These are phyloP conservation scores for Andricus grossulariae DNA, from an alignment of 1,140 invertebrate species.

Conservation along the genomic window DNA sequence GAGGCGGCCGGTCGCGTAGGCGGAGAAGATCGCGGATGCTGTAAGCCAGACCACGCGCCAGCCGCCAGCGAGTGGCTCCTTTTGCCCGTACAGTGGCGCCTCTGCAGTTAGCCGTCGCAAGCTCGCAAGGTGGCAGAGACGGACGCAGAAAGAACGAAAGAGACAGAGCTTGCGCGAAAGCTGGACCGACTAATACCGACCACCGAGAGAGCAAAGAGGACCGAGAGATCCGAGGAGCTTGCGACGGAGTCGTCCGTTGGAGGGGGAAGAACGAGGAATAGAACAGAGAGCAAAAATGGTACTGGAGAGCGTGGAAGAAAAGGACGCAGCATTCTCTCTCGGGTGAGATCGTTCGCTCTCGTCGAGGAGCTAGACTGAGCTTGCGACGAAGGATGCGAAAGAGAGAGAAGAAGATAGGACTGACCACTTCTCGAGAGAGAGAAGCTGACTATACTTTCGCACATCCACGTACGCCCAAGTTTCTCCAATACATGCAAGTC, in stretches of 20 bases:
- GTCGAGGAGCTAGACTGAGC: conserved; percentile 48
- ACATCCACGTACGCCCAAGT: conserved; percentile 41
- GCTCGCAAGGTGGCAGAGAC: conserved; percentile 51
- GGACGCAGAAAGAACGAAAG: conserved; percentile 13
- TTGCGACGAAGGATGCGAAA: conserved; percentile 46
- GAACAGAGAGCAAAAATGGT: conserved; percentile 39
- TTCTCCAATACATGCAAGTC: conserved; percentile 17
- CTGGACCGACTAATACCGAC: background rate
- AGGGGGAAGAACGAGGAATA: conserved; percentile 36
- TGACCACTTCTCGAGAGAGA: conserved; percentile 45
- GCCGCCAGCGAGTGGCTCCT: conserved; percentile 62
- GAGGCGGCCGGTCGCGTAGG: conserved; percentile 70
- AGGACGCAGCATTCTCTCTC: conserved; percentile 29
- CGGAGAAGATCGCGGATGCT: conserved; percentile 74
- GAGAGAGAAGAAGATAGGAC: conserved; percentile 50
- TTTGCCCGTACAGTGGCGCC: conserved; percentile 72
- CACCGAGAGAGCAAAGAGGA: background rate
- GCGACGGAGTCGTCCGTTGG: conserved; percentile 36
- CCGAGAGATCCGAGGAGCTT: conserved; percentile 32
- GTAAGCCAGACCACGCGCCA: conserved; percentile 69
- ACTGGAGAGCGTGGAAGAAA: conserved; percentile 38
- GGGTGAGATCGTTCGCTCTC: conserved; percentile 36
- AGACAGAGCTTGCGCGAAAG: conserved; percentile 39
- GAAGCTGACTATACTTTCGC: conserved; percentile 43
- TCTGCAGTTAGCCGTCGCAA: conserved; percentile 61